A percentile compares a stretch with the other conserved stretches of the same genome.
phyloP scores from a whole-genome alignment of 2,797 vertebrate genomes.

The Gouania willdenowi region DNA sequence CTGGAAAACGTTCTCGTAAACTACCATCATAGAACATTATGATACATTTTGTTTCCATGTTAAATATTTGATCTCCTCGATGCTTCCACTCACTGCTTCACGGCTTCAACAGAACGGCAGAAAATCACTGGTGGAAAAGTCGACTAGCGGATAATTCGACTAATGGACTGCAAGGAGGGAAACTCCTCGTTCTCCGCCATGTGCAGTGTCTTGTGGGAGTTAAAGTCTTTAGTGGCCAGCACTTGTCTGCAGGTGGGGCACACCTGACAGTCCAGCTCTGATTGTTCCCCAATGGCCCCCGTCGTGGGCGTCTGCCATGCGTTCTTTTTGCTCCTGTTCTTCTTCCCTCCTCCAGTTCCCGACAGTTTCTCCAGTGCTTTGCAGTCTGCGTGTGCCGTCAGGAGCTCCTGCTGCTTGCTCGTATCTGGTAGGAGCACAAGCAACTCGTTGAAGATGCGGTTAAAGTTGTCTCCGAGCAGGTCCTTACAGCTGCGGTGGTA shows the following conservation, averaged over 20 bases:
- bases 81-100: conserved; percentile 14
- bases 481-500: conserved; percentile 92
- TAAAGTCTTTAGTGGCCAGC: conserved; percentile 85
- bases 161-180: conserved; percentile 92
- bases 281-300: conserved; percentile 36
- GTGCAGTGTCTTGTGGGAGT: conserved; percentile 88
- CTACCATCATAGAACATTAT: too few species aligned
- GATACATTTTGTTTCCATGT: too few species aligned
- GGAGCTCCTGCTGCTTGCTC: conserved; percentile 92
- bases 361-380: conserved; percentile 75
- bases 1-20: conserved; percentile 23
- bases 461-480: conserved; percentile 89
- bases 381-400: conserved; percentile 85
- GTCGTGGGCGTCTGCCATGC: conserved; percentile 78
- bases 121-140: neutral
- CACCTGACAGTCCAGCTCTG: conserved; percentile 86
- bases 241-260: conserved; percentile 94
- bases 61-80: conserved; percentile 13
- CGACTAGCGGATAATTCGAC: conserved; percentile 91
- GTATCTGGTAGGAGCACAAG: conserved; percentile 93
- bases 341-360: conserved; percentile 54
- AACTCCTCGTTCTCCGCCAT: conserved; percentile 86
- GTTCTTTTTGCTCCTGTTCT: conserved; percentile 86
- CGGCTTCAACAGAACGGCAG: conserved; percentile 21
- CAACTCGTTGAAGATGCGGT: conserved; percentile 90